Base-by-base conservation (phyloP, 1,140 invertebrate genomes). In the Camponotus floridanus region DNA sequence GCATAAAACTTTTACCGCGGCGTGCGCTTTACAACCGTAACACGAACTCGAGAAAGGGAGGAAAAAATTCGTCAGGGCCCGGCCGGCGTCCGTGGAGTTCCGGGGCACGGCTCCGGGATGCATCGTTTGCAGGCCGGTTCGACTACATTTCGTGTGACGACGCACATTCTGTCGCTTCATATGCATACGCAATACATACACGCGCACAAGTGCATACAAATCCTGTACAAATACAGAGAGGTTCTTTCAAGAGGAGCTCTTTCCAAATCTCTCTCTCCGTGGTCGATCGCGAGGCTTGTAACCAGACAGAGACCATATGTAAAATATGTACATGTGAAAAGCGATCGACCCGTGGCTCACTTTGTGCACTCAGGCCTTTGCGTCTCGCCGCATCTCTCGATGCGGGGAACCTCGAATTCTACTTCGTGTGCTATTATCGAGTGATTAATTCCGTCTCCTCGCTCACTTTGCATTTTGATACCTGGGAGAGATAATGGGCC, bases 101-200 rank as follows among this genome's bases (percentile, higher is more conserved):
- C 85, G 57, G 33, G 86, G 42, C 42, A 65, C 31, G 18, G 45
- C 48, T 4, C 18, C 8, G 36, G 42, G 55, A 39, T 8, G 71
- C 64, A 21, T 59, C 86, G 61, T 83, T 88, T 71, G 65, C 70
- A 91, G 26, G 91, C 91, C 90, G 91, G 91, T 91, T 89, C 88
- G 91, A 91, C 90, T 90, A 74, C 91, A 91, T 91, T 91, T 91
- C 76, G 88, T 79, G 88, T 79, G 90, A 80, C 78, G 79, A 26
- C 76, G 76, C 73, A 62, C 57, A 51, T 51, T 39, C 65, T n/a
- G 61, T 11, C 80, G 51, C 86, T 42, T 26, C 31, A 18, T 26
- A 0, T 5, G 1, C 13, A 3, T 21, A 26, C 15, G 8, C 21
- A 31, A 51, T 26, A n/a, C 31, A 9, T 26, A 31, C 33, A 33